Evolutionary conservation across 2,888 invertebrate species (phyloP), one percentile per base, ranked within the genome.

Genomic region (Cyrtodaria siliqua): DNA sequence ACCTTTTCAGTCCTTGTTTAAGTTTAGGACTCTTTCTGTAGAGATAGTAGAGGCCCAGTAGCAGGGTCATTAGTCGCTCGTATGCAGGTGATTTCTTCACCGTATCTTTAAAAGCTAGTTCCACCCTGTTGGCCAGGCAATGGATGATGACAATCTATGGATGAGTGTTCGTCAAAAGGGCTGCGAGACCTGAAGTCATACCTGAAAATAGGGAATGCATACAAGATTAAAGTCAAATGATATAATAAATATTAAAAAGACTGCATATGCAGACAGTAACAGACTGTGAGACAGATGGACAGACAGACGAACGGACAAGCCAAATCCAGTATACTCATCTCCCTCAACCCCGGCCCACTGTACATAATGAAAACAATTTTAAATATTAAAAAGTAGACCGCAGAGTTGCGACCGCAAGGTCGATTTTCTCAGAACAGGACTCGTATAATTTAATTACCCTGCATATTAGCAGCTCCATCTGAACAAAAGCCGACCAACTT

Each of bases 161-260:
- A n/a, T 59, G 50, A 16, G 26, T 23, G 14, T 55, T 29, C 33
- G 53, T 66, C 33, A 76, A 55, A 2, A 70, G 52, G 12, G 76
- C 59, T 23, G 70, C 66, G 29, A 71, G 33, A 16, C 76, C 76
- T 38, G 61, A 61, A 27, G 61, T 71, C 16, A 27, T 14, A 14
- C 76, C 70, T 66, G 57, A 60, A 73, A 50, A 40, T 38, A 50
- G 50, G n/a, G n/a, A n/a, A n/a, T n/a, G n/a, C n/a, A n/a, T n/a
- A n/a, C n/a, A 44, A n/a, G 18, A 44, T n/a, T 44, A 44, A 44
- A 44, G n/a, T n/a, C n/a, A n/a, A n/a, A n/a, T n/a, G n/a, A n/a
- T n/a, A n/a, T n/a, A n/a, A n/a, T n/a, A n/a, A n/a, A n/a, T n/a
- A n/a, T n/a, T n/a, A n/a, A n/a, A n/a, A n/a, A n/a, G n/a, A n/a